phyloP scores from a whole-genome alignment of 1,140 invertebrate genomes.

The Papilio dardanus region DNA sequence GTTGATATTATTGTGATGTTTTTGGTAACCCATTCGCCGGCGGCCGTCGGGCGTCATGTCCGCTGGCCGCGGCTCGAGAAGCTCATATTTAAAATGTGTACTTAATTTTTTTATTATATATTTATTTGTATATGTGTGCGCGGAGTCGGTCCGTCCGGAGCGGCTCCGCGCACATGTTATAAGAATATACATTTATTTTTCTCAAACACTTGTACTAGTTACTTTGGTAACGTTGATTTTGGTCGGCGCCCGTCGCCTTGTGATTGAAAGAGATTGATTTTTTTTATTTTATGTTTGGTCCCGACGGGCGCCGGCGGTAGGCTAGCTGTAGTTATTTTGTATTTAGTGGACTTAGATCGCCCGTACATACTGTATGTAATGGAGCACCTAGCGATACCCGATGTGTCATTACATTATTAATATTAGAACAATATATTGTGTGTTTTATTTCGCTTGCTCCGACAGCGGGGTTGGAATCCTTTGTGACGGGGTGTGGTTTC shows the following conservation, averaged over 20 bases:
- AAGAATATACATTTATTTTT: constrained; percentile 60
- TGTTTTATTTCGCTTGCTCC: constrained; percentile 75
- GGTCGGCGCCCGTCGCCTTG: constrained; percentile 45
- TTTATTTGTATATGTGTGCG: constrained; percentile 50
- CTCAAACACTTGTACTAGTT: constrained; percentile 66
- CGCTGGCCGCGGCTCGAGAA: constrained; percentile 55
- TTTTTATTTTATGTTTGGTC: constrained; percentile 16
- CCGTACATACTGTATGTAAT: constrained; percentile 69
- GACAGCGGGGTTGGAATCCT: constrained; percentile 54
- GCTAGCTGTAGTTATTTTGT: constrained; percentile 66
- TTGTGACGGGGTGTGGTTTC: constrained; percentile 64
- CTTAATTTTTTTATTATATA: constrained; percentile 68
- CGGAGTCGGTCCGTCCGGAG: constrained; percentile 19
- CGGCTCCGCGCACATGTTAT: constrained; percentile 45
- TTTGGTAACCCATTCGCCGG: constrained; percentile 54
- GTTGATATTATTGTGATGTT: constrained; percentile 70
- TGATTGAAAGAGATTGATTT: constrained; percentile 34
- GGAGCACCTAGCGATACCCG: constrained; percentile 70
- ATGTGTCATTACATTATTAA: constrained; percentile 80
- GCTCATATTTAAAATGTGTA: constrained; percentile 61
- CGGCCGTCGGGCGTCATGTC: constrained; percentile 64
- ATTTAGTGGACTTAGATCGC: constrained; percentile 68
- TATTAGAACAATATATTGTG: constrained; percentile 75
- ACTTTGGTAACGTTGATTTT: constrained; percentile 57
- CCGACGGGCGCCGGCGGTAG: constrained; percentile 52